A percentile compares a stretch with the other conserved stretches of the same genome.
phyloP scores from a whole-genome alignment of 1,140 invertebrate species.

The Sitodiplosis mosellana region DNA sequence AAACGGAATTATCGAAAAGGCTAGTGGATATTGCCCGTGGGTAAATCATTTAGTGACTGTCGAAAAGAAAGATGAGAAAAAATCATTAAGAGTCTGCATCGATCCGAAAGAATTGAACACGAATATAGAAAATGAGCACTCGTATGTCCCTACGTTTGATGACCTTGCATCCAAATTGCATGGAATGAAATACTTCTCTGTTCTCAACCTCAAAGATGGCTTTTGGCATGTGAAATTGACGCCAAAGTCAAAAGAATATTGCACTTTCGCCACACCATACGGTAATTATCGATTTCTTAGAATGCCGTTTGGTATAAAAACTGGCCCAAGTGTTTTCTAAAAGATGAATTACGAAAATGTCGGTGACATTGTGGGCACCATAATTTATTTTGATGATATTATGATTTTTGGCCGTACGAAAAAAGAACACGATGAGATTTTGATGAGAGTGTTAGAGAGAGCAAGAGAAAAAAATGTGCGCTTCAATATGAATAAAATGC shows the following conservation, averaged over 20 bases:
- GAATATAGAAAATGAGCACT: slow-evolving; percentile 2
- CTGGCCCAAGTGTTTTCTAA: slow-evolving; percentile 19
- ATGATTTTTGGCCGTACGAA: slow-evolving; percentile 11
- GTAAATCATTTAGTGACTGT: slow-evolving; percentile 21
- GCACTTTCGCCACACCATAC: slow-evolving; percentile 9
- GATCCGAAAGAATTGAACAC: slow-evolving; percentile 21
- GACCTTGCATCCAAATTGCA: slow-evolving; percentile 6
- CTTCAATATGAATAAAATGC: slow-evolving; percentile 16
- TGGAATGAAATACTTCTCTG: slow-evolving; percentile 8
- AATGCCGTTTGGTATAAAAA: slow-evolving; percentile 18
- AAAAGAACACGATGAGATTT: slow-evolving; percentile 12
- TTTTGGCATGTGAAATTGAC: slow-evolving; percentile 11
- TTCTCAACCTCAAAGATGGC: slow-evolving; percentile 11
- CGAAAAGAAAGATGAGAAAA: slow-evolving; percentile 15
- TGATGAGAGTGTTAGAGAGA: slow-evolving; percentile 13
- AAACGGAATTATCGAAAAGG: slow-evolving; percentile 12
- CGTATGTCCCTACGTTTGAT: neutral
- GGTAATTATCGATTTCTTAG: slow-evolving; percentile 18
- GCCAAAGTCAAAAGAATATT: slow-evolving; percentile 7
- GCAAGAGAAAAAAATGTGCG: slow-evolving; percentile 12
- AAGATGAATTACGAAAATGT: slow-evolving; percentile 12
- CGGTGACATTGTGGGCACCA: slow-evolving; percentile 14
- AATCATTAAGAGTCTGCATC: slow-evolving; percentile 19
- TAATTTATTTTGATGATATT: slow-evolving; percentile 20
- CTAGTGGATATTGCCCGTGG: slow-evolving; percentile 20